A percentile compares a stretch with the other conserved stretches of the same genome.
These are phyloP conservation scores for Paramormyrops hopkinsi DNA, from an alignment of 2,797 vertebrate genomes.

Conservation along the genomic window DNA sequence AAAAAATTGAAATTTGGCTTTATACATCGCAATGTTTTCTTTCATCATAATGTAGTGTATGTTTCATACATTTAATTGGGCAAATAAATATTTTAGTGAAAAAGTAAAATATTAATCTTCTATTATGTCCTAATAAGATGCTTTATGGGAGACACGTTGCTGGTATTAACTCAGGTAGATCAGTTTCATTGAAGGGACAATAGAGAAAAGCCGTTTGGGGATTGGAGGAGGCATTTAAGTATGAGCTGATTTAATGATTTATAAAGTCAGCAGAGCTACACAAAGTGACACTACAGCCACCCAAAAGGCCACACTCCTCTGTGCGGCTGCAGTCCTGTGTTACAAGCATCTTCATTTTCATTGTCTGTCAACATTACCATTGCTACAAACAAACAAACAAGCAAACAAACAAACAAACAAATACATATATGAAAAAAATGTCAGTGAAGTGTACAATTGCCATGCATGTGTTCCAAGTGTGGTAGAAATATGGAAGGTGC, in stretches of 20 bases:
- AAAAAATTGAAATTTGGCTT: neutral
- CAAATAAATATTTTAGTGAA: neutral
- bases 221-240: neutral
- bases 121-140: neutral
- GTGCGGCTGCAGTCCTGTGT: neutral
- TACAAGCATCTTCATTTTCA: neutral
- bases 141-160: neutral
- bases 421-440: neutral
- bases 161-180: neutral
- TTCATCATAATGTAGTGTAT: neutral
- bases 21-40: neutral
- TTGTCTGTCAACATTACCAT: neutral
- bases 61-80: neutral
- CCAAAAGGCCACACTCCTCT: neutral
- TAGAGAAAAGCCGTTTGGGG: neutral
- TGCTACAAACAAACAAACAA: neutral
- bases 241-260: neutral
- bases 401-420: neutral
- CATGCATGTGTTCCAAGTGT: neutral
- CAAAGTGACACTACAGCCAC: neutral
- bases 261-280: neutral
- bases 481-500: neutral
- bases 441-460: neutral
- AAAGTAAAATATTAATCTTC: neutral
- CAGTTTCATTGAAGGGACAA: neutral